Percentiles rank a stretch among this genome's conserved stretches.
phyloP scores from a whole-genome alignment of 2,113 vertebrate genomes.

The Oreocharis arfaki region DNA sequence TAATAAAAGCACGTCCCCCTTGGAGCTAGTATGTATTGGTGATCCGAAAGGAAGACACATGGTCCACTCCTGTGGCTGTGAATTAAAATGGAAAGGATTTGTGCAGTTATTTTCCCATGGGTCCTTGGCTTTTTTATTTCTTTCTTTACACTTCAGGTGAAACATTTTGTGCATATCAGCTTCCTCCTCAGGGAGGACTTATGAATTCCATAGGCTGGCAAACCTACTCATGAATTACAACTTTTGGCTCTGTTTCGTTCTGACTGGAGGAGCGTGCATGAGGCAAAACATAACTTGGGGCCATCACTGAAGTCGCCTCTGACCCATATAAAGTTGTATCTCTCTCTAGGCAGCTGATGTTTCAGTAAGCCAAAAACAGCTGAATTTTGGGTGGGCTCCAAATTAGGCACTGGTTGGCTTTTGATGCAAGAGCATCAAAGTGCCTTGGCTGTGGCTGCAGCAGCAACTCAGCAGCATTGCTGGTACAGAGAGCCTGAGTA shows the following conservation, averaged over 20 bases:
- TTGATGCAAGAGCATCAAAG: not conserved
- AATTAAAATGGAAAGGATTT: not conserved
- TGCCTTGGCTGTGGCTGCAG: not conserved
- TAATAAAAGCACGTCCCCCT: not conserved
- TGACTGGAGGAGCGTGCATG: not conserved
- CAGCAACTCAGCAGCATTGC: not conserved
- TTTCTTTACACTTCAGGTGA: not conserved
- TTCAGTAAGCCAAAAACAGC: not conserved
- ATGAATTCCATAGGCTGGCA: constrained; percentile 17
- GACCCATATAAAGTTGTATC: not conserved
- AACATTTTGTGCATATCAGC: not conserved
- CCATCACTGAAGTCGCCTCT: not conserved
- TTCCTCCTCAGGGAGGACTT: not conserved
- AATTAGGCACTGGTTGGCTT: not conserved
- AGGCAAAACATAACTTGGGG: not conserved
- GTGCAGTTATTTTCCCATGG: not conserved
- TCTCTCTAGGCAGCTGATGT: not conserved
- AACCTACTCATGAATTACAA: not conserved
- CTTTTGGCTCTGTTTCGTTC: not conserved
- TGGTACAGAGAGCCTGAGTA: not conserved
- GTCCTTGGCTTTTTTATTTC: not conserved
- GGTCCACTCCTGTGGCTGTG: not conserved
- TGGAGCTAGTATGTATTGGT: not conserved
- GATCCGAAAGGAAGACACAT: not conserved
- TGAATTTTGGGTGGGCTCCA: not conserved